Evolutionary conservation across 1,140 invertebrate species (phyloP), one percentile per base, ranked within the genome.

Genomic region (Aplysia californica): DNA sequence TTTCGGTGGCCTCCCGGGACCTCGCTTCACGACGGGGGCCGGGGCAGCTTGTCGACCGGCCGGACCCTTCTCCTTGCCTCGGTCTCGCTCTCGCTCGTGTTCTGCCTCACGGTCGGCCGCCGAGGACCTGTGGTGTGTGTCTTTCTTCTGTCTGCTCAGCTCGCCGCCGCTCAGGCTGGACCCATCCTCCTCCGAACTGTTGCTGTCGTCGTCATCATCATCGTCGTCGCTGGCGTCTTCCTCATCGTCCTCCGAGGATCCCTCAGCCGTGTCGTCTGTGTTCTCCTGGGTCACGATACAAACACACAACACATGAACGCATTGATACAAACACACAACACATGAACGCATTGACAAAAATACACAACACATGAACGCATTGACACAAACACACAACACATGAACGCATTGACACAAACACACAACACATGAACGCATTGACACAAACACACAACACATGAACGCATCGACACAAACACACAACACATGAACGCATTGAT

Each of bases 11-110:
- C 80, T 44, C n/a, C 78, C 78, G 3, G 71, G 79, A 1, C 78
- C 75, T n/a, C 78, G 31, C 35, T 80, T 80, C 20, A 80, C 65
- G 39, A 70, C 67, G 36, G 74, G 4, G 75, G 94, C 92, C 76
- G 95, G 91, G 95, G 96, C 6, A 18, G 59, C 20, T 36, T 39
- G 21, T 36, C 23, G 26, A n/a, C 29, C 58, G 50, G 61, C 64
- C n/a, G 20, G 38, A 5, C 67, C 44, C 31, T 10, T 35, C 58
- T 44, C 29, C 36, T 18, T 33, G 56, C 21, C 50, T 71, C 70
- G 58, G 23, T 61, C 33, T 20, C 31, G 6, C n/a, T 50, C n/a
- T 58, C 59, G 36, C 4, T 35, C 65, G 20, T 18, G 18, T 31
- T 50, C 33, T 50, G 29, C 56, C 3, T 58, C 56, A 21, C n/a